Percentiles rank a stretch among this genome's conserved stretches.
phyloP scores from a whole-genome alignment of 2,113 vertebrate genomes.

The Azemiops feae region DNA sequence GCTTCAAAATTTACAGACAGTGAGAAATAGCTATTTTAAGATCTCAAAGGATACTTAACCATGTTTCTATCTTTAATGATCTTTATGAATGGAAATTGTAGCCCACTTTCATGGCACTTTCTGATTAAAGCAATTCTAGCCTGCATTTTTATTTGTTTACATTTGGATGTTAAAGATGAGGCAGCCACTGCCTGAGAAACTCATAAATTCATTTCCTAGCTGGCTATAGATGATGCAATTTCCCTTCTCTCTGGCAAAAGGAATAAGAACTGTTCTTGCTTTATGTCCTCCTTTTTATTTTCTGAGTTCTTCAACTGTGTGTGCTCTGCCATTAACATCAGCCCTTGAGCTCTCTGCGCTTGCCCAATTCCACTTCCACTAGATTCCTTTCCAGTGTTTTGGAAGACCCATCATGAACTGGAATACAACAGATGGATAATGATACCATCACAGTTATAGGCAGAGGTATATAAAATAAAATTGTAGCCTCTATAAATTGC shows the following conservation, averaged over 20 bases:
- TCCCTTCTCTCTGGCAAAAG: background rate
- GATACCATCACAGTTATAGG: background rate
- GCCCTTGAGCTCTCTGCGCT: background rate
- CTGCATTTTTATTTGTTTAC: background rate
- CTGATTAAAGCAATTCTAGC: background rate
- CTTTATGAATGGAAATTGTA: background rate
- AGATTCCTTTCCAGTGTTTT: background rate
- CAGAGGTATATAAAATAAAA: background rate
- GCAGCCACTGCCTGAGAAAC: background rate
- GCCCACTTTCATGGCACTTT: background rate
- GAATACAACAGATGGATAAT: background rate
- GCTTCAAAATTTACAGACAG: background rate
- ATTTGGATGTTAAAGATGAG: background rate
- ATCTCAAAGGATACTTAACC: background rate
- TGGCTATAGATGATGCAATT: background rate
- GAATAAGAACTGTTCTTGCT: background rate
- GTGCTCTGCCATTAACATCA: background rate
- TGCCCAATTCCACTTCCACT: background rate
- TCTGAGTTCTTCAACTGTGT: background rate
- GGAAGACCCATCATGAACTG: background rate
- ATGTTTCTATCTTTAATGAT: background rate
- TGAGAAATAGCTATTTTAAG: background rate
- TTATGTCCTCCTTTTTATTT: background rate
- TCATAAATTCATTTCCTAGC: background rate
- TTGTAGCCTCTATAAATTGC: background rate